Base-by-base conservation (phyloP, 2,113 vertebrate species). In the Thamnophis sirtalis region DNA sequence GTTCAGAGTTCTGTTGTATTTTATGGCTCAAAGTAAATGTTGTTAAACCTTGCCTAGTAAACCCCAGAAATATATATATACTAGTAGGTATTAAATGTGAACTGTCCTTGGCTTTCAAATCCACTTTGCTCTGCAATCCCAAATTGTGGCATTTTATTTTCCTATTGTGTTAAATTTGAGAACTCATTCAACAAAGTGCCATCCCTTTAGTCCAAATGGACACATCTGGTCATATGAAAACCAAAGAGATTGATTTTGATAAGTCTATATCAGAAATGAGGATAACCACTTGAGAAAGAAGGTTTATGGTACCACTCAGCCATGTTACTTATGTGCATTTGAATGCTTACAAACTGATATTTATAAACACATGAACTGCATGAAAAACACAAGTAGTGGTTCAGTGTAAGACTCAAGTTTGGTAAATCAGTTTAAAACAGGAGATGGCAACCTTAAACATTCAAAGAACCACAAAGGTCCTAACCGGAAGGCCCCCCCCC, bases 1-100 rank as follows among this genome's bases (percentile, higher is more conserved):
- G 89, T 85, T 86, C 93, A 88, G 92, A 60, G 87, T 6, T 49
- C 63, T 94, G 43, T 93, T 94, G 49, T 93, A n/a, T 95, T 96
- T 97, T 85, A 91, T 10, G 26, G 38, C 56, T 51, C 87, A 55
- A 73, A 0, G 0, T 48, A 89, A 92, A 56, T 84, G 85, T 3
- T 38, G 17, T 92, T 93, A 58, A 90, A 89, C 63, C 17, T 87
- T 87, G 1, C 22, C 6, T 43, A 24, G 80, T 28, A 58, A 58
- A 60, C 50, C 22, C 53, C 51, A 53, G 28, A 33, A 33, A 9
- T 86, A 0, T 5, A 13, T 5, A 13, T 21, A 49, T 21, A 9
- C 43, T 84, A 26, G 26, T 19, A 91, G 1, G 3, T 85, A 63
- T 33, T 3, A 0, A 53, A 60, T 63, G 15, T 89, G 9, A 58